Base-by-base conservation (phyloP, 1,140 invertebrate species). In the Cepaea nemoralis region DNA sequence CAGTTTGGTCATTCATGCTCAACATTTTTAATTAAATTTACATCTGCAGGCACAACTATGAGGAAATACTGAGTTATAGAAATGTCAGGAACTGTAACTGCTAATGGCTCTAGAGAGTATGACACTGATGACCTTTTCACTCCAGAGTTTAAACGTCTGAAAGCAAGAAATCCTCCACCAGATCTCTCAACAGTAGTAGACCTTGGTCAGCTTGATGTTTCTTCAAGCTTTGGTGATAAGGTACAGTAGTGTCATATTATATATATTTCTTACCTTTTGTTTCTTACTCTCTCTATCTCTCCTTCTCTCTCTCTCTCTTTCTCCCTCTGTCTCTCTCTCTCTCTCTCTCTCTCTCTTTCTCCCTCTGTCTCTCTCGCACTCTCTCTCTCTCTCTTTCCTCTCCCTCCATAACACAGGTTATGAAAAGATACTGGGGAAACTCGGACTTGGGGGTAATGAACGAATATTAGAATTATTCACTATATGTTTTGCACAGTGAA, bases 71-170 rank as follows among this genome's bases (percentile, higher is more conserved):
- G 59, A 3, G 33, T 27, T 63, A 31, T 24, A 63, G 2, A 31
- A 31, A 63, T 63, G 59, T 31, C 59, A 63, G 6, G 27, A 31
- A 27, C n/a, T 31, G 27, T 70, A 40, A 22, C 37, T 39, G 42
- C 73, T 10, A 42, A 45, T 35, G 16, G 31, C 6, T 35, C 27
- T 31, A 45, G 50, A 45, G 40, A 75, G 5, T 37, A 39, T 27
- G 31, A 22, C 35, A 33, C 12, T 6, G 14, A 14, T n/a, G 77
- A 79, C 35, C n/a, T 79, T 22, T 79, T 79, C 35, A 79, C 77
- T 10, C 77, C 77, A 24, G 77, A 79, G 27, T 79, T 79, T 48
- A 79, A 79, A 33, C 14, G 39, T 16, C 48, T 67, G 8, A 79
- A 79, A 69, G 77, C 77, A 40, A 79, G 31, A 42, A 67, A 37